Conservation (phyloP, 2,797 vertebrate species). For the Alca torda region DNA sequence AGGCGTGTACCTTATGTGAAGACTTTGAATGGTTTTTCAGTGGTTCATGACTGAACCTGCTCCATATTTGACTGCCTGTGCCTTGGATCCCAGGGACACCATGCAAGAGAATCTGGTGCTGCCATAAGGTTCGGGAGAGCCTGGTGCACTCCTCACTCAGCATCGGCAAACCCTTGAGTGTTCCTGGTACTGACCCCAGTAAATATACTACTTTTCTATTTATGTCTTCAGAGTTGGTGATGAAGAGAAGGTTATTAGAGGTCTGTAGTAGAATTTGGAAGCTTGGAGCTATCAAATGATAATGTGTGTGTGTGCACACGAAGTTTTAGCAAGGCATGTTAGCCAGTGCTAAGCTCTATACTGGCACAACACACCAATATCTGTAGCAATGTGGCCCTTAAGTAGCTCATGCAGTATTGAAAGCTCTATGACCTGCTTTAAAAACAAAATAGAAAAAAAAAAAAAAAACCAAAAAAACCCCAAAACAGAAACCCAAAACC, state of each 20-base stretch:
- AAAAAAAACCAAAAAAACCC: too few species aligned
- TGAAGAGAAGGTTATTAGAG: not conserved
- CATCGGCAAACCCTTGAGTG: not conserved
- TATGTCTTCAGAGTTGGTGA: not conserved
- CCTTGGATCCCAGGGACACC: not conserved
- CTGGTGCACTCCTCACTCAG: not conserved
- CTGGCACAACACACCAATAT: not conserved
- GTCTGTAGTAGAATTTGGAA: not conserved
- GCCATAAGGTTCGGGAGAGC: not conserved
- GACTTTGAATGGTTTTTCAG: not conserved
- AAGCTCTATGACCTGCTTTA: not conserved
- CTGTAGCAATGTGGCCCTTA: not conserved
- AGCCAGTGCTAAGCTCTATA: not conserved
- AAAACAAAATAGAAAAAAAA: not conserved
- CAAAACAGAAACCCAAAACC: not conserved
- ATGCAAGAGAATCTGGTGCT: not conserved
- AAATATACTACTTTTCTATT: not conserved
- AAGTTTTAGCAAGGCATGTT: not conserved
- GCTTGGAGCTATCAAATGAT: not conserved
- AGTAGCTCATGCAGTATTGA: not conserved
- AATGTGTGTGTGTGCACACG: rapidly evolving
- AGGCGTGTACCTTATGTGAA: not conserved
- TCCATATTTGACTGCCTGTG: not conserved
- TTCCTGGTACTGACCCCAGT: not conserved
- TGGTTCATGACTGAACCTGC: not conserved